Conservation (phyloP, 2,888 invertebrate genomes). For the Actias luna region DNA sequence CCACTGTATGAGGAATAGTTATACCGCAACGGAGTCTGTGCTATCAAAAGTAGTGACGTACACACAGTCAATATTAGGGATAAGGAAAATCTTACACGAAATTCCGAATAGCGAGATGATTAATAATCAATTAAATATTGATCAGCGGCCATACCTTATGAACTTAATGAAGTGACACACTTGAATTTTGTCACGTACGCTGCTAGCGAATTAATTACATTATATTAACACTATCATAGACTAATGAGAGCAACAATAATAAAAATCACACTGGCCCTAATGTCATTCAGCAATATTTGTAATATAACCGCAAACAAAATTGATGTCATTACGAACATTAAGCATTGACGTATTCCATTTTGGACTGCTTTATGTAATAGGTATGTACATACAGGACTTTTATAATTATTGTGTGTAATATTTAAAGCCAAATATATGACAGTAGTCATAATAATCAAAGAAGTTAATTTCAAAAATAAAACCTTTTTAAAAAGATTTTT, state of each 20-base stretch:
- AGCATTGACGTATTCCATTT: conserved; percentile 35
- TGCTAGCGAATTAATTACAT: conserved; percentile 39
- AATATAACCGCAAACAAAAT: conserved; percentile 48
- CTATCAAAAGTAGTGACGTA: neutral
- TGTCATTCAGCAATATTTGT: conserved; percentile 51
- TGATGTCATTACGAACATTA: conserved; percentile 39
- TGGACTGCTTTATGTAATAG: conserved; percentile 41
- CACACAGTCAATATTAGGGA: conserved; percentile 20
- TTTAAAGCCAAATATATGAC: too few species aligned
- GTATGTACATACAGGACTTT: too few species aligned
- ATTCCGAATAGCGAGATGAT: conserved; percentile 41
- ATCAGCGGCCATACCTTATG: conserved; percentile 40
- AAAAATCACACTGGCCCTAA: conserved; percentile 59
- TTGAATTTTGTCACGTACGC: conserved; percentile 69
- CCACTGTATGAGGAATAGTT: neutral
- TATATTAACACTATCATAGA: conserved; percentile 41
- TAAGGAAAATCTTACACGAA: conserved; percentile 59
- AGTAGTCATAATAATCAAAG: too few species aligned
- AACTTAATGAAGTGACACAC: conserved; percentile 58
- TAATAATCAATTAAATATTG: conserved; percentile 56
- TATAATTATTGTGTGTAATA: too few species aligned
- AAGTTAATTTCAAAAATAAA: too few species aligned
- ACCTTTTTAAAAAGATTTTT: too few species aligned
- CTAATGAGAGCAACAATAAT: conserved; percentile 59
- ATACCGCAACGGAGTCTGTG: neutral